Conservation (phyloP, 2,797 vertebrate genomes). For the Luscinia luscinia region DNA sequence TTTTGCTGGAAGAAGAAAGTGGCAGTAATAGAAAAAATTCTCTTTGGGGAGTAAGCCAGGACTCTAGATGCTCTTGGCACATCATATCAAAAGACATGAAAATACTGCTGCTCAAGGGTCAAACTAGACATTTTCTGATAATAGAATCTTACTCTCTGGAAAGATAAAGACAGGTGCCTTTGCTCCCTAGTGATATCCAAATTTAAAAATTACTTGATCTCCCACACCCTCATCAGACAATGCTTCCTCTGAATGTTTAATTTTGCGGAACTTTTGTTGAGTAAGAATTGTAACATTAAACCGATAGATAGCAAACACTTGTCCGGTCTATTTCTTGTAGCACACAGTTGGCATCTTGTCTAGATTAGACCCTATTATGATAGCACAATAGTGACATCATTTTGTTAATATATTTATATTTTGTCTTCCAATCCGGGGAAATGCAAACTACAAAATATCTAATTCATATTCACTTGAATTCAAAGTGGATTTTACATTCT, state of each 20-base stretch:
- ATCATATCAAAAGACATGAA: background rate
- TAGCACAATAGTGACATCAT: fast-evolving
- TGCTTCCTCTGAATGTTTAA: background rate
- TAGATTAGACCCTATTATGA: background rate
- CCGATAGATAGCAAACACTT: background rate
- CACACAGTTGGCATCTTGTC: background rate
- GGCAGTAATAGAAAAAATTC: background rate
- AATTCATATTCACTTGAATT: background rate
- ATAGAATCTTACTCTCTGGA: background rate
- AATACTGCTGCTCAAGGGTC: background rate
- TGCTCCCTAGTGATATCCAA: background rate
- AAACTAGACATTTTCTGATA: background rate
- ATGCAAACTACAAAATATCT: background rate
- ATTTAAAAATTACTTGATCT: background rate
- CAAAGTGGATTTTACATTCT: background rate
- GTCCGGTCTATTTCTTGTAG: background rate
- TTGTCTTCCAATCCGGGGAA: background rate
- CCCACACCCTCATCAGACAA: background rate
- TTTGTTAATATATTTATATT: background rate
- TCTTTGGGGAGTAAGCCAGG: background rate
- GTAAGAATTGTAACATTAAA: background rate
- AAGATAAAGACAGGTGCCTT: background rate
- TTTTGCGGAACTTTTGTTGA: background rate
- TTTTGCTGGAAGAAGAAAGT: background rate
- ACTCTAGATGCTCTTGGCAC: background rate